A percentile compares a stretch with the other conserved stretches of the same genome.
These are phyloP conservation scores for Hypolimnas misippus DNA, from an alignment of 2,888 invertebrate genomes.

Conservation along the genomic window DNA sequence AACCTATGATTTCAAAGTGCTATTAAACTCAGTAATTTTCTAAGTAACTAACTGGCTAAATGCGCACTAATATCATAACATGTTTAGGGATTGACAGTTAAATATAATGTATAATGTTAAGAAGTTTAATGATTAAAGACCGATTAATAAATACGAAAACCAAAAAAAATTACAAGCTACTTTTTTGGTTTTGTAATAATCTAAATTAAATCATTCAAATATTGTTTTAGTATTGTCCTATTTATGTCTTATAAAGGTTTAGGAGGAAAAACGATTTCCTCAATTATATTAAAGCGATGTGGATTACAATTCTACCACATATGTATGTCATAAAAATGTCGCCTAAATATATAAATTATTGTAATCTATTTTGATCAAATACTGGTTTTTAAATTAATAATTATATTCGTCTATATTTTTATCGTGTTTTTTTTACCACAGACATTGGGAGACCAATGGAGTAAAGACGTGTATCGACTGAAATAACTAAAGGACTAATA, in stretches of 20 bases:
- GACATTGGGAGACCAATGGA: neutral
- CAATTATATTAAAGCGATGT: neutral
- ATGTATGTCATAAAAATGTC: neutral
- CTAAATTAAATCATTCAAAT: too few species aligned
- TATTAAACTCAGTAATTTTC: constrained; percentile 37
- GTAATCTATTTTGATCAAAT: neutral
- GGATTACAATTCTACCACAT: neutral
- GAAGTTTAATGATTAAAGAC: neutral
- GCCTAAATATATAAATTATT: neutral
- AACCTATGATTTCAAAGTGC: constrained; percentile 33
- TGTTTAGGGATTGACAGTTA: neutral
- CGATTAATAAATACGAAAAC: neutral
- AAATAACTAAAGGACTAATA: too few species aligned
- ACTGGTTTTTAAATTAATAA: constrained; percentile 2
- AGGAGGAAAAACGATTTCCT: constrained; percentile 4
- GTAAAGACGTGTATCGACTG: too few species aligned
- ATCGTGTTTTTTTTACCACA: neutral
- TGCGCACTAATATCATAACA: constrained; percentile 15
- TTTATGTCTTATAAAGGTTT: neutral
- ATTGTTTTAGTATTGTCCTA: too few species aligned
- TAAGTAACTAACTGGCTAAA: constrained; percentile 33
- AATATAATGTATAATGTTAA: neutral
- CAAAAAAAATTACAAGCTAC: neutral
- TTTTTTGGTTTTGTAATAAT: too few species aligned
- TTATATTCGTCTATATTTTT: neutral